Evolutionary conservation across 2,888 invertebrate species (phyloP).

Genomic region (Deroplatys truncata): DNA sequence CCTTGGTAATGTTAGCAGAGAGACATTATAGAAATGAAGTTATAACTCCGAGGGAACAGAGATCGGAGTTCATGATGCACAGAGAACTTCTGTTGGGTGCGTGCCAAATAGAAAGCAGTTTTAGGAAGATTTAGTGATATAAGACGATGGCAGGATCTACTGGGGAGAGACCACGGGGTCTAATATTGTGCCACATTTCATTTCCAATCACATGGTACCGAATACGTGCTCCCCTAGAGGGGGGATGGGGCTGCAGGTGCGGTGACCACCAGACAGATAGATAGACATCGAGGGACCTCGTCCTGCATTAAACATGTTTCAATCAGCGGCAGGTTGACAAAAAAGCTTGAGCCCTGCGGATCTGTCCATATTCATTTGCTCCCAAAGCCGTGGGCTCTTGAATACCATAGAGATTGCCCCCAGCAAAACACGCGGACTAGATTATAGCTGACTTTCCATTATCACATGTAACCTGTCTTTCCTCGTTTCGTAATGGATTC

Average conservation of each 20-base stretch:
- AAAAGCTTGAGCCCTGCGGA: neutral
- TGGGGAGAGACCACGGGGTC: neutral
- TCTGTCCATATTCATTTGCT: neutral
- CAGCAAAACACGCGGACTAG: neutral
- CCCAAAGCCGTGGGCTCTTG: neutral
- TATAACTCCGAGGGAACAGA: neutral
- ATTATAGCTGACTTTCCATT: neutral
- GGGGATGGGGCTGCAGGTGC: neutral
- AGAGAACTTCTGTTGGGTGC: neutral
- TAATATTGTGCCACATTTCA: neutral
- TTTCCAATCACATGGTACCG: neutral
- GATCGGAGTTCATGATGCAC: neutral
- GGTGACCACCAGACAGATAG: neutral
- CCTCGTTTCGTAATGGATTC: neutral
- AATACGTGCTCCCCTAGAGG: neutral
- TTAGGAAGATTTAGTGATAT: neutral
- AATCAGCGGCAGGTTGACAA: neutral
- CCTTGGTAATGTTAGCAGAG: too few species aligned
- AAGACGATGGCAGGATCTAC: neutral
- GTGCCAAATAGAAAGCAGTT: neutral
- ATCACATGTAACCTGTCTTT: neutral
- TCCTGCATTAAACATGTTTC: neutral
- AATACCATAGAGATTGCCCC: neutral
- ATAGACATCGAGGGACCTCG: neutral
- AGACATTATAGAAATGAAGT: neutral